These are phyloP conservation scores for Nomada ruficornis DNA, from an alignment of 2,888 invertebrate species.

Conservation along the genomic window DNA sequence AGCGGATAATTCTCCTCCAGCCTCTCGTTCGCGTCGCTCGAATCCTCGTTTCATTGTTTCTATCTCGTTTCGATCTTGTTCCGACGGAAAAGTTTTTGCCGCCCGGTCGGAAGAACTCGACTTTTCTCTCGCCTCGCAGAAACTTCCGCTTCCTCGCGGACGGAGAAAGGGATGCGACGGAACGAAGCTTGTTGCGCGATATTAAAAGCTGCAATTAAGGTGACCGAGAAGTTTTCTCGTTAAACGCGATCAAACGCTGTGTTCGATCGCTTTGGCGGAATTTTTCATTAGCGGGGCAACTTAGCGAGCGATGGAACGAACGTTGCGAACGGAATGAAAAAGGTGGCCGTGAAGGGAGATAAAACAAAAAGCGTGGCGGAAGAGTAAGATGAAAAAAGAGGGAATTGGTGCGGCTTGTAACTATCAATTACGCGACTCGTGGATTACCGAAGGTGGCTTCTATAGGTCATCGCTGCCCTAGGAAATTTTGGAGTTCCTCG, in stretches of 20 bases:
- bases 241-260: background rate
- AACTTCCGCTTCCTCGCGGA: background rate
- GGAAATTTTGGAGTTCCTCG: background rate
- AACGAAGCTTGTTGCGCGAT: background rate
- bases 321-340: too few species aligned
- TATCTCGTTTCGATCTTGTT: background rate
- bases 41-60: background rate
- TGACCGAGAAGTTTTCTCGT: conserved; percentile 7
- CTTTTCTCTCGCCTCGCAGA: background rate
- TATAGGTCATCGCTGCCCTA: background rate
- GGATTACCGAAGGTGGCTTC: background rate
- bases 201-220: conserved; percentile 26
- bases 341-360: too few species aligned
- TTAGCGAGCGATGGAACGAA: background rate
- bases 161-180: background rate
- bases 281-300: conserved; percentile 18
- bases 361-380: too few species aligned
- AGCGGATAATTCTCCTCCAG: too few species aligned
- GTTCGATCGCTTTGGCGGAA: background rate
- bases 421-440: conserved; percentile 6
- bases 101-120: background rate
- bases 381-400: too few species aligned
- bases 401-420: background rate
- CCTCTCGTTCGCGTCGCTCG: too few species aligned
- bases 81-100: too few species aligned